These are phyloP conservation scores for Drosophila varians DNA, from an alignment of 1,140 invertebrate species.

Conservation along the genomic window DNA sequence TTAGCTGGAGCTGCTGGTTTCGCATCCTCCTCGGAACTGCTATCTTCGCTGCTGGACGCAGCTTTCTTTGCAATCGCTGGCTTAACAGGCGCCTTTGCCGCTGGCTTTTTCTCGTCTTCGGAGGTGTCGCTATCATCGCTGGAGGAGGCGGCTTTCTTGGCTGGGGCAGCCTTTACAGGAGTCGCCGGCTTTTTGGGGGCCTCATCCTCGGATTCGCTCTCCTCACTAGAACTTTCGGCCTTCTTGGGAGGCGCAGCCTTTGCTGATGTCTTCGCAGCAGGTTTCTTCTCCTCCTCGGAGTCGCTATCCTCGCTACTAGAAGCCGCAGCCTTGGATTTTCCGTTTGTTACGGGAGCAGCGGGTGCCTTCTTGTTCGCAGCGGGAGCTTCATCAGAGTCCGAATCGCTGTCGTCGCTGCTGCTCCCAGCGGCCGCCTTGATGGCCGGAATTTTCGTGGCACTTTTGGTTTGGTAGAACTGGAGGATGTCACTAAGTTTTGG, in stretches of 20 bases:
- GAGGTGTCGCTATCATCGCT: conserved; percentile 58
- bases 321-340: conserved; percentile 48
- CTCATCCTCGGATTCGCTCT: conserved; percentile 49
- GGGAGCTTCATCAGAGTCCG: conserved; percentile 50
- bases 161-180: conserved; percentile 26
- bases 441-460: conserved; percentile 83
- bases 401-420: conserved; percentile 55
- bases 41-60: conserved; percentile 43
- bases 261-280: conserved; percentile 11
- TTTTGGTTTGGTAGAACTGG: conserved; percentile 84
- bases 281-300: conserved; percentile 45
- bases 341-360: conserved; percentile 24
- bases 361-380: conserved; percentile 14
- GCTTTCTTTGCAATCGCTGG: conserved; percentile 20
- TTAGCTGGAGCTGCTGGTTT: conserved; percentile 35
- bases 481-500: conserved; percentile 85
- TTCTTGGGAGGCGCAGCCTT: conserved; percentile 22
- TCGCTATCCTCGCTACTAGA: conserved; percentile 37
- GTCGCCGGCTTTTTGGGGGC: conserved; percentile 28
- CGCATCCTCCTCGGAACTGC: conserved; percentile 40
- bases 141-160: conserved; percentile 57
- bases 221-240: conserved; percentile 34
- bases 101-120: conserved; percentile 38
- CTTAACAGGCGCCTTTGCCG: conserved; percentile 17
- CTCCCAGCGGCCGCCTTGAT: conserved; percentile 33